Evolutionary conservation across 2,797 vertebrate genomes (phyloP), one percentile per base, ranked within the genome.

Genomic region (Basileuterus tristriatus): DNA sequence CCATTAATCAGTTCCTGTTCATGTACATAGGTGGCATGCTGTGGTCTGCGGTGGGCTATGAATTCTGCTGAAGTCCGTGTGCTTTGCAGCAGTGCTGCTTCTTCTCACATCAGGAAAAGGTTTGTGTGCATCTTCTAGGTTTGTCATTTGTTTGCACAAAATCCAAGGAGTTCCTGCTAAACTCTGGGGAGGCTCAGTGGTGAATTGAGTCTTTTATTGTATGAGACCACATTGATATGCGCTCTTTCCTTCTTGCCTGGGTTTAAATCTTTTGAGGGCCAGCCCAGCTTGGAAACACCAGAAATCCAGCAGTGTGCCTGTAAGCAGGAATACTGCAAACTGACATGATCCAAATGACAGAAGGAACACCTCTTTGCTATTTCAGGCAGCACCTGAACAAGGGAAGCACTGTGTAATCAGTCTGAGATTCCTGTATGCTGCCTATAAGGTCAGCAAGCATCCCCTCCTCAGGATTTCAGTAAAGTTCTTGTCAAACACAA

Each of bases 1-100:
- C 98, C 98, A 98, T 99, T 98, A 98, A 98, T 99, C 98, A 99
- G 98, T 84, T 94, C 39, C 46, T 1, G 74, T 97, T 94, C 75
- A 69, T 96, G 95, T 81, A 90, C 84, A 52, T 97, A 97, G 97
- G 96, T 98, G 95, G 95, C 95, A 90, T 47, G 87, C 87, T 87
- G 87, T 77, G 95, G 94, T 94, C 93, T 94, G 89, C 26, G 9
- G 56, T 71, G 84, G 72, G 85, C 59, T 92, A 68, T 65, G 95
- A 83, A 96, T 97, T 94, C 94, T 94, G 95, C 97, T 95, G 93
- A 96, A 94, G 97, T 95, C 90, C 16, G 3, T 84, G 74, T 6
- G 55, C 91, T 96, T 60, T 71, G 68, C 65, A 96, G 80, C 56
- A 46, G 11, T 1, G 34, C 56, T 78, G 55, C 65, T 81, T 20